Base-by-base conservation (phyloP, 2,888 invertebrate genomes). In the Sisyra nigra region DNA sequence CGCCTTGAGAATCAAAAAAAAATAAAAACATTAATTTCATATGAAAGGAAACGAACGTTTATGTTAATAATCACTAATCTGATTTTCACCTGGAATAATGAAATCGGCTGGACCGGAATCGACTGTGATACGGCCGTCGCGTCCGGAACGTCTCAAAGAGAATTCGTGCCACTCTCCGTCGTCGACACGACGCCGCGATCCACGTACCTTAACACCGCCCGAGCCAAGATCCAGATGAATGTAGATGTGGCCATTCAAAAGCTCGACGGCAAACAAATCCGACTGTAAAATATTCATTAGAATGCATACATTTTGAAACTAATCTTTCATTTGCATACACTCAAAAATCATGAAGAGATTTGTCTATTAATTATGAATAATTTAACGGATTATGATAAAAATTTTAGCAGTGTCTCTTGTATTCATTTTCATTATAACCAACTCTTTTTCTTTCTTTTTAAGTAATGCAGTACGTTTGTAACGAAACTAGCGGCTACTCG, bases 161-260 rank as follows among this genome's bases (percentile, higher is more conserved):
- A 96, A 80, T 55, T 88, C 86, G 59, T 97, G 97, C 87, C 93
- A 92, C 39, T 79, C 74, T 1, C 91, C 87, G 56, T 96, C 94
- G 55, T 92, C 89, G 3, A 96, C 82, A 24, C 84, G 71, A 40
- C 80, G 66, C 38, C 83, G 68, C 0, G 88, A 87, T 0, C 86
- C 86, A 52, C 88, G 74, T 42, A 91, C 80, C 55, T 88, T 81
- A 3, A 86, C 77, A 1, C 87, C 79, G 1, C 94, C 94, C 3
- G 91, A 87, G 0, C 96, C 96, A 38, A 96, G 71, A 58, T 94
- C 91, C 54, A 93, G 67, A 54, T 94, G 85, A 15, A 94, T 77
- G 65, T 88, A 93, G 48, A 97, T 78, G 60, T 93, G 87, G 0
- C 96, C 93, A 51, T 88, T 89, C 49, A 94, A 72, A 52, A 97